Percentiles rank a stretch among this genome's conserved stretches.
These are phyloP conservation scores for Tauraco hartlaubi DNA, from an alignment of 2,797 vertebrate species.

Conservation along the genomic window DNA sequence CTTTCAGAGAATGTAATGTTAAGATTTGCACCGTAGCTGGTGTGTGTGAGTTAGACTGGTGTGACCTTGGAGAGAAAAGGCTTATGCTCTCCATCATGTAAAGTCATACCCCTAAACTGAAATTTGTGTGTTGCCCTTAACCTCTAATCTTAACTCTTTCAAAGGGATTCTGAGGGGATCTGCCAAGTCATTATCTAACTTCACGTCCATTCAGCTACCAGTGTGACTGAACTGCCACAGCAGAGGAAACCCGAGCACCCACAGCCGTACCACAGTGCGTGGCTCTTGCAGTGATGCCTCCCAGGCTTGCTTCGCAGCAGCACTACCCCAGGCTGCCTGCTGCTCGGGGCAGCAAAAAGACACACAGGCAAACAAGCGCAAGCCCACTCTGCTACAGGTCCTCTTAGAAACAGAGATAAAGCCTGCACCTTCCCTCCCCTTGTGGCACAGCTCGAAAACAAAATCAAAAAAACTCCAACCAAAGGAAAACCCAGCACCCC, in stretches of 20 bases:
- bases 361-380: fast-evolving
- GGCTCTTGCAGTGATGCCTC: not conserved
- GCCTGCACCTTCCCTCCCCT: not conserved
- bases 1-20: not conserved
- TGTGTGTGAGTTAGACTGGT: not conserved
- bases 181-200: not conserved
- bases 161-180: not conserved
- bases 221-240: not conserved
- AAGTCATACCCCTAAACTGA: not conserved
- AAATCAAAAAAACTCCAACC: not conserved
- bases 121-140: not conserved
- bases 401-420: not conserved
- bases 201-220: not conserved
- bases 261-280: fast-evolving
- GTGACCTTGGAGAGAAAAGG: not conserved
- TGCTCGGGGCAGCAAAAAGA: not conserved
- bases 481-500: not conserved
- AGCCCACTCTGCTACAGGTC: not conserved
- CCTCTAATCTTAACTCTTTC: not conserved
- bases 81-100: not conserved
- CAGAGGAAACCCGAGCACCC: not conserved
- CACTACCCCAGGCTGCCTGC: not conserved
- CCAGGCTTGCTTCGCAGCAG: fast-evolving
- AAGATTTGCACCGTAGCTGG: not conserved
- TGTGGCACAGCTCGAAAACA: not conserved